Conservation (phyloP, 2,888 invertebrate genomes). For the Drosophila flavopinicola region DNA sequence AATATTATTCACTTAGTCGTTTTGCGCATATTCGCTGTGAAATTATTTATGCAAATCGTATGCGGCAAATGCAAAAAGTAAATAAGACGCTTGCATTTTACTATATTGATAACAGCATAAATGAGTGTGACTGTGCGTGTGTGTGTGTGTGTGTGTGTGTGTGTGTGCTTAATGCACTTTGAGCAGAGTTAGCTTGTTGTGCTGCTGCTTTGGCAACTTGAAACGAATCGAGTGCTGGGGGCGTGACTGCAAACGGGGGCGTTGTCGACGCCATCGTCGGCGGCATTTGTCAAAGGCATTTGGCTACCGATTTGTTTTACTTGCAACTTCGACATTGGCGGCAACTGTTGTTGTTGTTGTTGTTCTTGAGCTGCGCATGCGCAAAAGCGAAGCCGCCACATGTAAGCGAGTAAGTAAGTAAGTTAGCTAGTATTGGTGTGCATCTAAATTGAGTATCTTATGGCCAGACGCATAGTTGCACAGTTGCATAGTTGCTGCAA, state of each 20-base stretch:
- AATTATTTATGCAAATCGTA: conserved; percentile 76
- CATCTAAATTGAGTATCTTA: conserved; percentile 41
- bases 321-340: conserved; percentile 63
- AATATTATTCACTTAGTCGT: conserved; percentile 47
- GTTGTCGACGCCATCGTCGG: conserved; percentile 38
- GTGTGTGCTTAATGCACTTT: conserved; percentile 44
- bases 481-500: conserved; percentile 39
- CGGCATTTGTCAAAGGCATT: conserved; percentile 74
- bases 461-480: conserved; percentile 34
- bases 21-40: conserved; percentile 20
- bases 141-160: conserved; percentile 4
- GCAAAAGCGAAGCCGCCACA: conserved; percentile 36
- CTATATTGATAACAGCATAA: conserved; percentile 73
- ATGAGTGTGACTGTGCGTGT: conserved; percentile 12
- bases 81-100: conserved; percentile 37
- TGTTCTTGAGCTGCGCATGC: conserved; percentile 67
- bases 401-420: neutral
- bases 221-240: conserved; percentile 61
- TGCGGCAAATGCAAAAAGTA: conserved; percentile 62
- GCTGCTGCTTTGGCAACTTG: conserved; percentile 58
- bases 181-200: neutral
- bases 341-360: conserved; percentile 39
- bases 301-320: conserved; percentile 64
- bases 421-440: conserved; percentile 4
- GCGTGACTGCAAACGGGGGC: conserved; percentile 29